A percentile compares a stretch with the other conserved stretches of the same genome.
These are phyloP conservation scores for Actenoides hombroni DNA, from an alignment of 2,113 vertebrate species.

Conservation along the genomic window DNA sequence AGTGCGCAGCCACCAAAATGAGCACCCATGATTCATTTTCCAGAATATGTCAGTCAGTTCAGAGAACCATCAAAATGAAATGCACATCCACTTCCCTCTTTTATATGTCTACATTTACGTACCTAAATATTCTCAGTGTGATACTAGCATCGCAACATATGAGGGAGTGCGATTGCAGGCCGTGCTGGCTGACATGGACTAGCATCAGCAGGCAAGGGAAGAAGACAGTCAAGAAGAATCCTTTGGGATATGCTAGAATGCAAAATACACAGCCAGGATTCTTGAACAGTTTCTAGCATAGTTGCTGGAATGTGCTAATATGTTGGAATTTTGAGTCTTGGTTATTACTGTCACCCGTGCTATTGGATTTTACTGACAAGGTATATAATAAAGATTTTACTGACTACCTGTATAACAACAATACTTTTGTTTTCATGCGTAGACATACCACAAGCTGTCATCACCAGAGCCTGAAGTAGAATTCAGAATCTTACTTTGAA, in stretches of 20 bases:
- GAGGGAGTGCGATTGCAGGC: background rate
- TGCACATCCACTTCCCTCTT: background rate
- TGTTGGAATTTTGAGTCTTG: background rate
- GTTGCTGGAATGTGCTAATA: background rate
- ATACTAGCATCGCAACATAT: background rate
- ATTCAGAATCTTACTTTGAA: background rate
- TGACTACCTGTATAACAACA: background rate
- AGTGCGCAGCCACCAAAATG: accelerated
- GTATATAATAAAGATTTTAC: too few species aligned
- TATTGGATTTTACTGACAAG: background rate
- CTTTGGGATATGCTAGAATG: background rate
- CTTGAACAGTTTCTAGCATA: background rate
- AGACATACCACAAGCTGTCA: background rate
- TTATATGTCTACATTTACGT: background rate
- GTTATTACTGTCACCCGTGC: background rate
- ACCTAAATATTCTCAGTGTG: background rate
- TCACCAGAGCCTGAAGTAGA: background rate
- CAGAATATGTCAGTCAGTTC: background rate
- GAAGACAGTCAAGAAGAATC: background rate
- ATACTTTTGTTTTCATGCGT: background rate
- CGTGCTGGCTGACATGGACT: background rate
- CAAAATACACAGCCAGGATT: background rate
- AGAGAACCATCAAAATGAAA: background rate
- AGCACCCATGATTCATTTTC: background rate
- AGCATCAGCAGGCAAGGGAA: background rate